Percentiles rank a stretch among this genome's conserved stretches.
Evolutionary conservation across 2,113 vertebrate species (phyloP).

Genomic region (Pithys albifrons): DNA sequence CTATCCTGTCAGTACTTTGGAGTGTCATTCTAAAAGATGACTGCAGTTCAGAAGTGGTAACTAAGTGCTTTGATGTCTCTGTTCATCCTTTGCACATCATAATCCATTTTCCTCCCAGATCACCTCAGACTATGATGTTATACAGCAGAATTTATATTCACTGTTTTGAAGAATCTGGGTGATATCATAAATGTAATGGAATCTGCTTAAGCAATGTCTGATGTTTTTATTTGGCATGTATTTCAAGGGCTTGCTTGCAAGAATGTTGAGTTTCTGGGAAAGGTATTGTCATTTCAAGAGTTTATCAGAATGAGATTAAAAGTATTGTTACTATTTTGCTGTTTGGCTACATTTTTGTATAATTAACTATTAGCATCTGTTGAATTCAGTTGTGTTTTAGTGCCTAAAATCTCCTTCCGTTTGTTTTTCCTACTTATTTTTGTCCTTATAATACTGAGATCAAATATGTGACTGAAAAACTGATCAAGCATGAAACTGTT

Average conservation of each 20-base stretch:
- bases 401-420: background rate
- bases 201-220: slow-evolving; percentile 27
- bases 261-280: background rate
- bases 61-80: slow-evolving; percentile 55
- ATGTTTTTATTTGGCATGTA: slow-evolving; percentile 16
- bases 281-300: background rate
- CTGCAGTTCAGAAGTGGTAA: slow-evolving; percentile 41
- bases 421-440: slow-evolving; percentile 50
- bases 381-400: background rate
- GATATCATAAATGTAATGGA: slow-evolving; percentile 45
- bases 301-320: slow-evolving; percentile 13
- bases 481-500: slow-evolving; percentile 71
- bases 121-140: slow-evolving; percentile 46
- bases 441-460: slow-evolving; percentile 28
- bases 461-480: slow-evolving; percentile 56
- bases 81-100: slow-evolving; percentile 50
- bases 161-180: slow-evolving; percentile 43
- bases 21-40: slow-evolving; percentile 25
- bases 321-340: background rate
- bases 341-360: background rate
- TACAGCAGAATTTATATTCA: slow-evolving; percentile 61
- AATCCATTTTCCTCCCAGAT: slow-evolving; percentile 51
- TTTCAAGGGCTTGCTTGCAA: background rate
- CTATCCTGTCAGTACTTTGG: background rate
- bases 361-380: background rate